phyloP scores from a whole-genome alignment of 2,888 invertebrate species.

The Sericinus montela region DNA sequence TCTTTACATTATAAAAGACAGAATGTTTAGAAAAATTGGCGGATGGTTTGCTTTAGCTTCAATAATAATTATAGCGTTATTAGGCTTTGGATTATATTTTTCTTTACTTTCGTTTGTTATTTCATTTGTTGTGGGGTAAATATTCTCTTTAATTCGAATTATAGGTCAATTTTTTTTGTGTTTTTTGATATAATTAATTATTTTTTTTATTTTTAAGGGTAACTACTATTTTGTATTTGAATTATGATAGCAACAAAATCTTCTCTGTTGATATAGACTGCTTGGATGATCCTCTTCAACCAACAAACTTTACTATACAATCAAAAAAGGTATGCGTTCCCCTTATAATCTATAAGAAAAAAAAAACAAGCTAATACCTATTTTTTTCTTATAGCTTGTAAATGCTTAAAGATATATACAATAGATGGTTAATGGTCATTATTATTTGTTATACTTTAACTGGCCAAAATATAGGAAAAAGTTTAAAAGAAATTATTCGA shows the following conservation, averaged over 20 bases:
- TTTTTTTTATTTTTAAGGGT: slow-evolving; percentile 40
- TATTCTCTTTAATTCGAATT: slow-evolving; percentile 21
- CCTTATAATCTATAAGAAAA: too few species aligned
- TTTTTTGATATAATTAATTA: neutral
- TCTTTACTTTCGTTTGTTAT: slow-evolving; percentile 55
- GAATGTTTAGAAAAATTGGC: slow-evolving; percentile 48
- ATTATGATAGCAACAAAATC: slow-evolving; percentile 59
- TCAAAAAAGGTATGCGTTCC: slow-evolving; percentile 48
- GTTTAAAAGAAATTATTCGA: too few species aligned
- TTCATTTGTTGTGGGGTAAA: slow-evolving; percentile 69
- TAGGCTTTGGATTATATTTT: slow-evolving; percentile 63
- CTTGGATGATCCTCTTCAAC: slow-evolving; percentile 69
- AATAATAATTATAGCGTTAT: slow-evolving; percentile 57
- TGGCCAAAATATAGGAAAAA: too few species aligned
- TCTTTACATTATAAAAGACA: slow-evolving; percentile 13
- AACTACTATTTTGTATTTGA: slow-evolving; percentile 58
- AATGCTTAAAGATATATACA: too few species aligned
- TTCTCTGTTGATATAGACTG: slow-evolving; percentile 60
- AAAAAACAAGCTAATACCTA: too few species aligned
- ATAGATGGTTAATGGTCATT: too few species aligned
- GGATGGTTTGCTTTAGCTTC: slow-evolving; percentile 66
- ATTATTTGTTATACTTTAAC: too few species aligned
- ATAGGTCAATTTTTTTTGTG: slow-evolving; percentile 9
- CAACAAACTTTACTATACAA: slow-evolving; percentile 62
- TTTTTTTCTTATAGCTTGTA: too few species aligned